Evolutionary conservation across 2,797 vertebrate genomes (phyloP).

Genomic region (Rhynchonycteris naso): DNA sequence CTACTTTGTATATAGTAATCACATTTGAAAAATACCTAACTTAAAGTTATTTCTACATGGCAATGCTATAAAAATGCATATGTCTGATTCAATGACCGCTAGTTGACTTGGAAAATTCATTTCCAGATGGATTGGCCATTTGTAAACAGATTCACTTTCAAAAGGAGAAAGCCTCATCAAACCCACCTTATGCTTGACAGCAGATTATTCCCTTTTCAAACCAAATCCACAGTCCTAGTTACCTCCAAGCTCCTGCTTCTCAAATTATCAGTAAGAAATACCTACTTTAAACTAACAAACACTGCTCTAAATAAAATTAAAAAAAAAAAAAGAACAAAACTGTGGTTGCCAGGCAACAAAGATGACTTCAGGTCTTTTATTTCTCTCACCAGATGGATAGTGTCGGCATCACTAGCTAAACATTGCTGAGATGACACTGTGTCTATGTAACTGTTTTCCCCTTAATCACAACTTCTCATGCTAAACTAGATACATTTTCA

Average conservation of each 20-base stretch:
- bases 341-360: constrained; percentile 88
- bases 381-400: constrained; percentile 44
- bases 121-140: constrained; percentile 62
- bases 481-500: neutral
- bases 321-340: constrained; percentile 85
- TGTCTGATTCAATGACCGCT: constrained; percentile 49
- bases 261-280: constrained; percentile 79
- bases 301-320: constrained; percentile 78
- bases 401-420: constrained; percentile 44
- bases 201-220: constrained; percentile 68
- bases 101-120: constrained; percentile 48
- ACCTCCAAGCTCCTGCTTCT: constrained; percentile 64
- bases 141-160: constrained; percentile 53
- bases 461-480: neutral
- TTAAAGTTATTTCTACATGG: constrained; percentile 42
- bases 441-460: neutral
- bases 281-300: constrained; percentile 80
- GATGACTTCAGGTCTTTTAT: constrained; percentile 85
- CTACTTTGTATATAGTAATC: constrained; percentile 60
- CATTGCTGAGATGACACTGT: neutral
- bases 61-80: constrained; percentile 62
- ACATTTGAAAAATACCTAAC: neutral
- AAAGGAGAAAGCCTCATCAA: constrained; percentile 60
- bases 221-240: constrained; percentile 66
- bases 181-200: constrained; percentile 57